Evolutionary conservation across 2,888 invertebrate genomes (phyloP).

Genomic region (Adelphocoris suturalis): DNA sequence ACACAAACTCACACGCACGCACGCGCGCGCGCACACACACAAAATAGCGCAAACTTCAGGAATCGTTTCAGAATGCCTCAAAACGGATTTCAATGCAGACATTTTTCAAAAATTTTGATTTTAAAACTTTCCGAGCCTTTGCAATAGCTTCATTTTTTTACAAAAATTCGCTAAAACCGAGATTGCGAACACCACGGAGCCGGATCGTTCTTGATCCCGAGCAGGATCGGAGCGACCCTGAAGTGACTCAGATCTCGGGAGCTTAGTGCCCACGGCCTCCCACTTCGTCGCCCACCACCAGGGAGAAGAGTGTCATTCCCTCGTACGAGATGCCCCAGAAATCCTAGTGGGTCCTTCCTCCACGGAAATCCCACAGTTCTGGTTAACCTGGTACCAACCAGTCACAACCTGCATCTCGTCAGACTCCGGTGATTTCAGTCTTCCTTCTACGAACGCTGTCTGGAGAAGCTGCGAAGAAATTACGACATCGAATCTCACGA

Average conservation of each 20-base stretch:
- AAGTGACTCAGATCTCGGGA: not conserved
- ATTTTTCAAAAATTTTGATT: too few relatives aligned
- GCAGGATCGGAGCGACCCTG: constrained; percentile 17
- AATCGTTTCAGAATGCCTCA: too few relatives aligned
- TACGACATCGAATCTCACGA: not conserved
- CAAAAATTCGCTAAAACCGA: too few relatives aligned
- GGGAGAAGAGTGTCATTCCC: not conserved
- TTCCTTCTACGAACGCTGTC: not conserved
- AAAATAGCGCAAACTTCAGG: too few relatives aligned
- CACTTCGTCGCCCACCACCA: constrained; percentile 20
- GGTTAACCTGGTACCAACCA: not conserved
- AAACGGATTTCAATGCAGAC: too few relatives aligned
- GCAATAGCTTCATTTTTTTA: too few relatives aligned
- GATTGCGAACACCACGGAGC: too few relatives aligned
- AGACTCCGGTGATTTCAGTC: not conserved
- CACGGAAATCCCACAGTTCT: not conserved
- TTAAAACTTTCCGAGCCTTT: too few relatives aligned
- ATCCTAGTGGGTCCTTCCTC: not conserved
- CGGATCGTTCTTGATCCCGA: not conserved
- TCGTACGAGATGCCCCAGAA: constrained; percentile 27
- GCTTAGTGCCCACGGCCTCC: constrained; percentile 26
- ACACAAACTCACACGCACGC: too few relatives aligned
- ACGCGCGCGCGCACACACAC: too few relatives aligned
- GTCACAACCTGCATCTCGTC: not conserved
- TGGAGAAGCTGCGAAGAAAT: not conserved